Evolutionary conservation across 2,797 vertebrate genomes (phyloP).

Genomic region (Hydrolagus colliei): DNA sequence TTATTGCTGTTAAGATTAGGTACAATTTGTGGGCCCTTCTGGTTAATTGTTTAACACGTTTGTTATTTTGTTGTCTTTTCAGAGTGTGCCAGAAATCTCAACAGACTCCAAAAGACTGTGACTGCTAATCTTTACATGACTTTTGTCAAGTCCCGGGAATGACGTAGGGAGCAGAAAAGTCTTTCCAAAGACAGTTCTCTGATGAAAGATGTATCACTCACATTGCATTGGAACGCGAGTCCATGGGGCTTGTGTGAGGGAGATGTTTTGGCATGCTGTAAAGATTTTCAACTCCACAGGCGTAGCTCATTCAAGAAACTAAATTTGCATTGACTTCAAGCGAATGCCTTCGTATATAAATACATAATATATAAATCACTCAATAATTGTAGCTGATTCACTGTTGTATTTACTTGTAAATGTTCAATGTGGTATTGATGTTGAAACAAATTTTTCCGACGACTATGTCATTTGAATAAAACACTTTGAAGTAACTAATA

Average conservation of each 20-base stretch:
- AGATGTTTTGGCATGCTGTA: not conserved
- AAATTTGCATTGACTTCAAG: not conserved
- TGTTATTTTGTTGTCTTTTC: not conserved
- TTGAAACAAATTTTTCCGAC: not conserved
- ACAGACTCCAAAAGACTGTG: not conserved
- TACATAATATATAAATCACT: not conserved
- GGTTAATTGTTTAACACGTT: not conserved
- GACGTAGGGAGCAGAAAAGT: not conserved
- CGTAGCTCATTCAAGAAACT: not conserved
- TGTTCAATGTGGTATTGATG: not conserved
- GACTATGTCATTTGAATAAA: conserved; percentile 20
- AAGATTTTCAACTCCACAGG: not conserved
- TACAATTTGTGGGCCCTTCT: not conserved
- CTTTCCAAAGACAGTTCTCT: not conserved
- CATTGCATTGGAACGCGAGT: not conserved
- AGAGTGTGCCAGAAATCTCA: not conserved
- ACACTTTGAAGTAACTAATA: not conserved
- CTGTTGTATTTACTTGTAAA: not conserved
- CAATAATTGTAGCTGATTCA: not conserved
- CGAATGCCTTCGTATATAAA: not conserved
- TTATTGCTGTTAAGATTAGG: too few species aligned
- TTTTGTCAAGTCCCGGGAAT: not conserved
- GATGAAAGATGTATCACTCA: not conserved
- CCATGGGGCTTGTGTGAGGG: not conserved
- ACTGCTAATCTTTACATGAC: not conserved